Base-by-base conservation (phyloP, 2,113 vertebrate genomes). In the Agelaius tricolor region DNA sequence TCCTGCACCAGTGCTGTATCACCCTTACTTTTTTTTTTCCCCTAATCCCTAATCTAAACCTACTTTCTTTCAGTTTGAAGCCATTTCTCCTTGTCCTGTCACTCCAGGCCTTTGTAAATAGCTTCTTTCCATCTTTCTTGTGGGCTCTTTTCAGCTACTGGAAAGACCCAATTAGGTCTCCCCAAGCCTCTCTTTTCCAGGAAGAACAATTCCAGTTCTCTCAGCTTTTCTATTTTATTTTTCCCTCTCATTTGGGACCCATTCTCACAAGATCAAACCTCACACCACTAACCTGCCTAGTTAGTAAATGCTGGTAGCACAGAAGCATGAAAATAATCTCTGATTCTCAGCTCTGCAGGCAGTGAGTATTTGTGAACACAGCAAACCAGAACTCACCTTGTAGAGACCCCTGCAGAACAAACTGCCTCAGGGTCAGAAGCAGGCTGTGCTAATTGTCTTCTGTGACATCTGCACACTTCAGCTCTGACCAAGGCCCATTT, bases 141-240 rank as follows among this genome's bases (percentile, higher is more conserved):
- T 43, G 4, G 17, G 35, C 3, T 51, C 21, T 27, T 12, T 37
- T 66, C 22, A 51, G 31, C 10, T 43, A 23, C 35, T 35, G 16
- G 3, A 47, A 55, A 24, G 31, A 3, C 3, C 1, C 49, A 21
- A 0, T 41, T 55, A 35, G 8, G 14, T 49, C 22, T 47, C 17
- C 4, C 21, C 14, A 35, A 80, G 11, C 17, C 15, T 31, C 15
- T 2, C 6, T 49, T 51, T 37, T 51, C 22, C 37, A 59, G 27
- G 10, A 1, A 1, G 22, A 59, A 39, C 19, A 52, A 52, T 43
- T 22, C 6, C 19, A 39, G 16, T 39, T 52, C 4, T 74, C 28
- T 59, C 51, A 51, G 26, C 8, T 58, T 76, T 68, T 37, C 5
- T 43, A 1, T 41, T 86, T 73, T 58, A 19, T 66, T 59, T 51